Evolutionary conservation across 2,888 invertebrate genomes (phyloP), one percentile per base, ranked within the genome.

Genomic region (Tryphoninae sp.): DNA sequence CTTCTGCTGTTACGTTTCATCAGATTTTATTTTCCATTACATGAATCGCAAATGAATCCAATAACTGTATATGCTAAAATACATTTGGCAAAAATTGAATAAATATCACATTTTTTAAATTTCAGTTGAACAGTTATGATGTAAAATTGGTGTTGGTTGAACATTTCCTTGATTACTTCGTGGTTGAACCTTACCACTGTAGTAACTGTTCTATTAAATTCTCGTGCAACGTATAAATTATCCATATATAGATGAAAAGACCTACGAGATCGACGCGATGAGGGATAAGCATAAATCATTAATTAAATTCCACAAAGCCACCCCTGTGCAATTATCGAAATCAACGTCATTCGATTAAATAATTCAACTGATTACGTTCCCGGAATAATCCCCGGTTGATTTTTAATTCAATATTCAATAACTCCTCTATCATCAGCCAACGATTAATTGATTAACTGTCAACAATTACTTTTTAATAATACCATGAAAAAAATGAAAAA

Each of bases 11-110:
- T 71, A n/a, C 62, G n/a, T n/a, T 16, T 33, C 4, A 61, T 49
- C 23, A 45, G n/a, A 33, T 19, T 45, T 77, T 67, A 22, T 22
- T 42, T 62, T 64, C 51, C 62, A 51, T 13, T 23, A 11, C 61
- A 16, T 42, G 19, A 8, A 64, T 42, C 19, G 19, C 11, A 42
- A 42, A 16, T 19, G n/a, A 42, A 42, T 13, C 22, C 13, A 9
- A 45, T 19, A 9, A 3, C 45, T 22, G 42, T 58, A 22, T 58
- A 22, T 58, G 8, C 7, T 1, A 19, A 1, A 16, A 9, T 23
- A 58, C 19, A 58, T 13, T 33, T 7, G 33, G 6, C 11, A 58
- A 7, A 58, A 2, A 7, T 1, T 2, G 23, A 58, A 58, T 23
- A 58, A 58, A 58, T 6, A 58, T 6, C 6, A 4, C n/a, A 19